Evolutionary conservation across 2,888 invertebrate genomes (phyloP), one percentile per base, ranked within the genome.

Genomic region (Zhengitettix transpicula): DNA sequence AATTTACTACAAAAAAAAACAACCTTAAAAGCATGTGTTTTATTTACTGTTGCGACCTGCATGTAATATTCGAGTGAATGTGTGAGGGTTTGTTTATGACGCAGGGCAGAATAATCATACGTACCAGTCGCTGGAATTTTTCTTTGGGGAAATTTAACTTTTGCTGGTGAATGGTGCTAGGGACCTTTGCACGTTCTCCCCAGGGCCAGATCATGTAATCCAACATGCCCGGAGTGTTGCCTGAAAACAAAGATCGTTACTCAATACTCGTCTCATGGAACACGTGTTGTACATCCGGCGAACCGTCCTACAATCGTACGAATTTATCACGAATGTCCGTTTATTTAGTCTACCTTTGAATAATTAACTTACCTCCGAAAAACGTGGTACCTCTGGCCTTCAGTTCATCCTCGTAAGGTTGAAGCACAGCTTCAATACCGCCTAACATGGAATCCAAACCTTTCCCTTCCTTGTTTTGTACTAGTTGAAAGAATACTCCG

Each of bases 201-300:
- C 69, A 70, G 9, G 71, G 71, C 70, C 70, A 71, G 57, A 70
- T 69, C 68, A 70, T 69, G 65, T 68, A 69, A 63, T 71, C 71
- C 44, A 70, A 40, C 78, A 87, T 81, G 55, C 89, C 89, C 1
- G 89, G 87, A 60, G 79, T 78, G 57, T 75, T 74, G 0, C 88
- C 87, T 67, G 58, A 63, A 61, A 47, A 42, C 12, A 51, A 28
- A 7, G 28, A 28, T 28, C 28, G 28, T 28, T 28, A 28, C 2
- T 28, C 28, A 28, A 28, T 7, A 28, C 28, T 2, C 28, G 28
- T 2, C 28, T 28, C 28, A 28, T 7, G 28, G 7, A 28, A 28
- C n/a, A n/a, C n/a, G n/a, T n/a, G n/a, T n/a, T n/a, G n/a, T n/a
- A n/a, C n/a, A n/a, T n/a, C n/a, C n/a, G n/a, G n/a, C n/a, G n/a